Evolutionary conservation across 2,797 vertebrate species (phyloP), one percentile per base, ranked within the genome.

Genomic region (Enteromius treurensis): DNA sequence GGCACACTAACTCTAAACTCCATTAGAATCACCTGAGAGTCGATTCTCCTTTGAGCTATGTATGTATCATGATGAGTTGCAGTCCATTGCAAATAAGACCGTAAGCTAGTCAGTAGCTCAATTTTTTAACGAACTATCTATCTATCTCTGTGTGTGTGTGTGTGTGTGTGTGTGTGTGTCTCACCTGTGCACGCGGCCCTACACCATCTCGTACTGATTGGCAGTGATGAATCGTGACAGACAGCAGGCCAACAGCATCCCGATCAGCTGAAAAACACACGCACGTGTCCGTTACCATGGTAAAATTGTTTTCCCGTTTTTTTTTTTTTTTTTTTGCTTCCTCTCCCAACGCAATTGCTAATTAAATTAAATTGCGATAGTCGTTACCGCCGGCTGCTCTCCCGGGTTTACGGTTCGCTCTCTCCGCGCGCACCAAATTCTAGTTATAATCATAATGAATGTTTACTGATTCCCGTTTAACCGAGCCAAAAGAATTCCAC

Each of bases 131-230:
- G 0, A 19, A 42, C 55, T 51, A 26, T 10, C 42, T 45, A 2
- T 51, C 49, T 49, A 13, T 15, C 4, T 45, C 2, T 42, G 40
- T 10, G 40, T 11, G 42, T 11, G 42, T 17, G 15, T 19, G 15
- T 19, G 5, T 13, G 2, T 11, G 26, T 47, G 19, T 73, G 82
- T 29, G 49, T 55, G 64, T 9, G 67, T 67, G 5, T 88, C 94
- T 93, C 85, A 96, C 95, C 95, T 93, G 89, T 40, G 23, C 55
- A 71, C 62, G 47, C 68, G 32, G 89, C 88, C 90, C 96, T 95
- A 99, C 90, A 99, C 97, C 97, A 99, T 99, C 93, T 99, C 96
- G 0, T 99, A 99, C 90, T 98, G 97, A 95, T 99, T 98, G 93
- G 97, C 94, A 88, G 95, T 96, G 94, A 99, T 97, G 94, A 98